These are phyloP conservation scores for Clistopyga incitator DNA, from an alignment of 2,888 invertebrate species.

Conservation along the genomic window DNA sequence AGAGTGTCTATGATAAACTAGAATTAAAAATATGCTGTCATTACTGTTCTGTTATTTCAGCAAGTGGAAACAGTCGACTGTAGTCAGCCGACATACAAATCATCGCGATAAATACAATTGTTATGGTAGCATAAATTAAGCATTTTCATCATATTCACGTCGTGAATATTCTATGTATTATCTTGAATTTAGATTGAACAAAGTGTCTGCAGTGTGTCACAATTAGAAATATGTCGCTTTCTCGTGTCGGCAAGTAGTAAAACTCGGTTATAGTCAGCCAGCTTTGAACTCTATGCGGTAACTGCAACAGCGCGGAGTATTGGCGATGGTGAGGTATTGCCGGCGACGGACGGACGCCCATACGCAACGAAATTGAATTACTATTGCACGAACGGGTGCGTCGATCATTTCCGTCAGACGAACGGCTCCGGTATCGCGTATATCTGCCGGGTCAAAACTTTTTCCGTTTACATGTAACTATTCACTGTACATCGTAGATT, in stretches of 20 bases:
- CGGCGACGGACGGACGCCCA: slow-evolving; percentile 50
- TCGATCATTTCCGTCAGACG: slow-evolving; percentile 64
- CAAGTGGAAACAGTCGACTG: too few species aligned
- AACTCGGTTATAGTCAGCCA: slow-evolving; percentile 47
- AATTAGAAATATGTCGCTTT: not conserved
- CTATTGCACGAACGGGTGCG: slow-evolving; percentile 61
- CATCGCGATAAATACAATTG: not conserved
- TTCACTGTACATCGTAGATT: slow-evolving; percentile 10
- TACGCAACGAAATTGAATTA: slow-evolving; percentile 64
- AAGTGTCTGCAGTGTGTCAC: not conserved
- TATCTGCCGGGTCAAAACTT: slow-evolving; percentile 32
- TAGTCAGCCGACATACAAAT: not conserved
- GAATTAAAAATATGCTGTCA: too few species aligned
- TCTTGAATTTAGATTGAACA: not conserved
- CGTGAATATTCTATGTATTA: too few species aligned
- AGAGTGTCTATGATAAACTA: too few species aligned
- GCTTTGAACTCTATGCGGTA: slow-evolving; percentile 13
- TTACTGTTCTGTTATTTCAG: too few species aligned
- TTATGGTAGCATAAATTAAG: not conserved
- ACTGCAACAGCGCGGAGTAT: not conserved
- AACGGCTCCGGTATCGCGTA: slow-evolving; percentile 12
- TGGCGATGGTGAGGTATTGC: slow-evolving; percentile 38
- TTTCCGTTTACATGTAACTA: slow-evolving; percentile 45
- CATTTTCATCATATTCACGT: too few species aligned
- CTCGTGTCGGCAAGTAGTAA: slow-evolving; percentile 35